Percentiles rank a stretch among this genome's conserved stretches.
Evolutionary conservation across 2,113 vertebrate species (phyloP).

Genomic region (Campylomormyrus numenius): DNA sequence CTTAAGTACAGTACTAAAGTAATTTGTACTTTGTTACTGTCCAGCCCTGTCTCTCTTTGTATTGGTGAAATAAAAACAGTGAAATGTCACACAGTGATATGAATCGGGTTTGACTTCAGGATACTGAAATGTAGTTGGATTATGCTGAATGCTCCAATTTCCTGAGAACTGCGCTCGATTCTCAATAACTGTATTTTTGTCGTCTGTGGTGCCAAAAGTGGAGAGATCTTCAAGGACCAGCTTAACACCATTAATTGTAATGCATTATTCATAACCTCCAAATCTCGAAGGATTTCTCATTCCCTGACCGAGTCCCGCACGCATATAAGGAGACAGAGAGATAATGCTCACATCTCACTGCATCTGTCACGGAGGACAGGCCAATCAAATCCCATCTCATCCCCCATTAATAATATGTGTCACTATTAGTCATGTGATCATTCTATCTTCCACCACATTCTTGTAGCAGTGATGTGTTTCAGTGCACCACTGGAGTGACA

Average conservation of each 20-base stretch:
- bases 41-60: neutral
- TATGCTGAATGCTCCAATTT: neutral
- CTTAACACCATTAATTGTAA: conserved; percentile 4
- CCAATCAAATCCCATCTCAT: conserved; percentile 7
- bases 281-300: conserved; percentile 12
- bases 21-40: neutral
- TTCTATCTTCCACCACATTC: neutral
- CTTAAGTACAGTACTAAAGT: neutral
- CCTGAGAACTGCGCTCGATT: neutral
- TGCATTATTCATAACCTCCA: conserved; percentile 11
- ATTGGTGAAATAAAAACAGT: neutral
- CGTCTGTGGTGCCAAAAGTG: neutral
- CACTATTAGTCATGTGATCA: conserved; percentile 3
- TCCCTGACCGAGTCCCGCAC: neutral
- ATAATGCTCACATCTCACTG: neutral
- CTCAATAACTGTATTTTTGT: neutral
- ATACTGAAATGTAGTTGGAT: neutral
- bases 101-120: neutral
- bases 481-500: neutral
- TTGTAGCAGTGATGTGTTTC: neutral
- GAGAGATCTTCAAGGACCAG: neutral
- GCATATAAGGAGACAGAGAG: neutral
- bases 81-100: neutral
- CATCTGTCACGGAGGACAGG: neutral
- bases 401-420: neutral